Base-by-base conservation (phyloP, 2,113 vertebrate species). In the Tringa solitaria region DNA sequence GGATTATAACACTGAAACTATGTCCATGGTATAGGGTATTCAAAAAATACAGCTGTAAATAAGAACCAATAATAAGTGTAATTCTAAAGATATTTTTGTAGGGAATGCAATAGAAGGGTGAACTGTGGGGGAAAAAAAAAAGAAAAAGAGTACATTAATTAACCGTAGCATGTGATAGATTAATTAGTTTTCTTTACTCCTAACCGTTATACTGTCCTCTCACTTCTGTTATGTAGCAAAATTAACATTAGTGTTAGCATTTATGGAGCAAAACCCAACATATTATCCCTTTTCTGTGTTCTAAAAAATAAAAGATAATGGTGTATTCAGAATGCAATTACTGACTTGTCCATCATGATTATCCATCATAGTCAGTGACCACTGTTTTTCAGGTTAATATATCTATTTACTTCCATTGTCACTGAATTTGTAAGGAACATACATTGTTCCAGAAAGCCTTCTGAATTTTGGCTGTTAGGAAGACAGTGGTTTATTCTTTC, bases 381-480 rank as follows among this genome's bases (percentile, higher is more conserved):
- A 43, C 14, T 32, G 4, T 17, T 82, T 60, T 85, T 83, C 57
- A 86, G 8, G 6, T 33, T 87, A 50, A 28, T 30, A 9, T 48
- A 10, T 54, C 6, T 41, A 19, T 28, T 60, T 60, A 26, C 9
- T 79, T 83, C 12, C 0, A 27, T 48, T 64, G 6, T 43, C 13
- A 70, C 5, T 84, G 21, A 74, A 77, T 61, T 61, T 63, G 1
- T 37, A 21, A 84, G 11, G 35, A 76, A 19, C 12, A 4, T 28
- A 11, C 0, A 2, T 57, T 50, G 4, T 57, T 80, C 6, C 11
- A 65, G 48, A 53, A 61, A 1, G 5, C 7, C 8, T n/a, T 68
- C 30, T 45, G 32, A 54, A 54, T 41, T 50, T n/a, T 17, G 18
- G 6, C 8, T 72, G 0, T 68, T 27, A 68, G 12, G 28, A 75